Evolutionary conservation across 2,888 invertebrate genomes (phyloP).

Genomic region (Oligia fasciuncula): DNA sequence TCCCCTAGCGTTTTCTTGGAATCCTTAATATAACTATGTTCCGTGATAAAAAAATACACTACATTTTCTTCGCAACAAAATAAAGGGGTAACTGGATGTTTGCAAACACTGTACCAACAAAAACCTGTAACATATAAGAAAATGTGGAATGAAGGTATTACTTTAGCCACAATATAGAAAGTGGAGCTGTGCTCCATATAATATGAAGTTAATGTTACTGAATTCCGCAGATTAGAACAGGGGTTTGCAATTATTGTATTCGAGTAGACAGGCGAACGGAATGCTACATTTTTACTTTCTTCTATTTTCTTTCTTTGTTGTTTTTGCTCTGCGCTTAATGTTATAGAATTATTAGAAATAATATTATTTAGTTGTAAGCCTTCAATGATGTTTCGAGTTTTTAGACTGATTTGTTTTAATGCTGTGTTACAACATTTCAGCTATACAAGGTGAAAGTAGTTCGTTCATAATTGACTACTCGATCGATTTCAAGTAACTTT

Average conservation of each 20-base stretch:
- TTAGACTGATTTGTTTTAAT: not conserved
- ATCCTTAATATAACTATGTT: conserved; percentile 34
- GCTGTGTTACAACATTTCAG: not conserved
- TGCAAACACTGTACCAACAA: conserved; percentile 50
- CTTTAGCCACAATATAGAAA: conserved; percentile 48
- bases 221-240: conserved; percentile 53
- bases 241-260: conserved; percentile 52
- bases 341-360: conserved; percentile 9
- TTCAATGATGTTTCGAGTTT: not conserved
- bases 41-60: conserved; percentile 43
- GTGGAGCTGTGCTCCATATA: conserved; percentile 41
- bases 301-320: conserved; percentile 8
- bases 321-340: conserved; percentile 17
- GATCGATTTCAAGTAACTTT: conserved; percentile 3
- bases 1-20: conserved; percentile 15
- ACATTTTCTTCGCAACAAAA: conserved; percentile 48
- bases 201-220: conserved; percentile 59
- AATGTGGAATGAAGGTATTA: conserved; percentile 59
- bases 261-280: conserved; percentile 30
- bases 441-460: not conserved
- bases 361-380: not conserved
- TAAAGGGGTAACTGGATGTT: conserved; percentile 54
- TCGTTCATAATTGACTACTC: not conserved
- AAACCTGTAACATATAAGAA: conserved; percentile 53
- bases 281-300: conserved; percentile 24